Evolutionary conservation across 23 tunicate species (phyloP).

Genomic region (Ascidia mentula): DNA sequence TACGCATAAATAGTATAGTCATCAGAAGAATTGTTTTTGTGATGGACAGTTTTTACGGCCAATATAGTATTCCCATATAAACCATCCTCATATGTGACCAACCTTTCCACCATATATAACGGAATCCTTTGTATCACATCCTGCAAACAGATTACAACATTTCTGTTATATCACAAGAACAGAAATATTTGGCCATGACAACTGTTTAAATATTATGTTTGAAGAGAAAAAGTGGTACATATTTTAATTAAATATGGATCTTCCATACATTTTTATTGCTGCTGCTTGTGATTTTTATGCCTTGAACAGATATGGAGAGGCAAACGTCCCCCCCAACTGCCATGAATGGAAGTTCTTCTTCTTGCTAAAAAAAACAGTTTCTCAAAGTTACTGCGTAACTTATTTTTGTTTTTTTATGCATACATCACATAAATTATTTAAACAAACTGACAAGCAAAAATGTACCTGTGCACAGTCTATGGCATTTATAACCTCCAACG

Average conservation of each 20-base stretch:
- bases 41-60: constrained; percentile 47
- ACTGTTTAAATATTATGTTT: too few species aligned
- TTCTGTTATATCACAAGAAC: too few species aligned
- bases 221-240: neutral
- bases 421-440: neutral
- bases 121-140: constrained; percentile 64
- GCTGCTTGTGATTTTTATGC: constrained; percentile 30
- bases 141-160: constrained; percentile 9
- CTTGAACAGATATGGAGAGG: constrained; percentile 50
- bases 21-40: neutral
- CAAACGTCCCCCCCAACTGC: constrained; percentile 62
- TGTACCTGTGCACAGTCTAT: constrained; percentile 84
- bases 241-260: neutral
- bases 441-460: neutral
- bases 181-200: too few species aligned
- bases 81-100: constrained; percentile 77
- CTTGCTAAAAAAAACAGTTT: constrained; percentile 52
- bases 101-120: constrained; percentile 59
- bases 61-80: constrained; percentile 67
- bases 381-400: neutral
- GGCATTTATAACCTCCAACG: constrained; percentile 75
- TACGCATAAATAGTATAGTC: constrained; percentile 36
- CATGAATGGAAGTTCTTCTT: constrained; percentile 62
- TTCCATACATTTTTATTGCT: neutral
- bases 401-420: neutral